Evolutionary conservation across 2,113 vertebrate species (phyloP).

Genomic region (Regulus satrapa): DNA sequence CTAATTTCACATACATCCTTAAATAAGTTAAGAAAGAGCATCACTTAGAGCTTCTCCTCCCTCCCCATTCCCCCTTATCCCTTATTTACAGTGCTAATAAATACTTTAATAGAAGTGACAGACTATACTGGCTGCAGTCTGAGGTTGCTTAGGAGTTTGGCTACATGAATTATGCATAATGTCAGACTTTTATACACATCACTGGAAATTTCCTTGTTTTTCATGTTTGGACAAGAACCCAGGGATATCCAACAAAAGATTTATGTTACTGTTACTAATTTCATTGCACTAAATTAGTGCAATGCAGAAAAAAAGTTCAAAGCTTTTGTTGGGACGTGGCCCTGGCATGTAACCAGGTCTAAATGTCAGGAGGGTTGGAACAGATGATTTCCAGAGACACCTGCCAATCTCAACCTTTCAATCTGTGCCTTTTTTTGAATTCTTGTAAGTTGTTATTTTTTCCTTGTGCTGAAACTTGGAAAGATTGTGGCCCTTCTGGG

Average conservation of each 20-base stretch:
- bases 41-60: background rate
- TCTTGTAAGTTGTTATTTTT: background rate
- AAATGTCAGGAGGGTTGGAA: background rate
- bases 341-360: accelerated
- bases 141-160: background rate
- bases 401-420: background rate
- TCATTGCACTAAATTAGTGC: background rate
- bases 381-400: background rate
- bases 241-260: background rate
- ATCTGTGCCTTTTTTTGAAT: background rate
- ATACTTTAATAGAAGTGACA: background rate
- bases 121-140: background rate
- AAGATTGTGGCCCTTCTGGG: background rate
- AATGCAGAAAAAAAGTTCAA: background rate
- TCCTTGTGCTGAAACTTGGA: background rate
- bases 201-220: background rate
- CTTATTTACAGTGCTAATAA: background rate
- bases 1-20: background rate
- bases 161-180: background rate
- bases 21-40: background rate
- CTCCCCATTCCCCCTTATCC: background rate
- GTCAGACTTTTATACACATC: background rate
- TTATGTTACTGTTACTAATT: background rate
- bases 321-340: no score
- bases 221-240: background rate